Percentiles rank a stretch among this genome's conserved stretches.
Evolutionary conservation across 2,888 invertebrate genomes (phyloP).

Genomic region (Andrena hattorfiana): DNA sequence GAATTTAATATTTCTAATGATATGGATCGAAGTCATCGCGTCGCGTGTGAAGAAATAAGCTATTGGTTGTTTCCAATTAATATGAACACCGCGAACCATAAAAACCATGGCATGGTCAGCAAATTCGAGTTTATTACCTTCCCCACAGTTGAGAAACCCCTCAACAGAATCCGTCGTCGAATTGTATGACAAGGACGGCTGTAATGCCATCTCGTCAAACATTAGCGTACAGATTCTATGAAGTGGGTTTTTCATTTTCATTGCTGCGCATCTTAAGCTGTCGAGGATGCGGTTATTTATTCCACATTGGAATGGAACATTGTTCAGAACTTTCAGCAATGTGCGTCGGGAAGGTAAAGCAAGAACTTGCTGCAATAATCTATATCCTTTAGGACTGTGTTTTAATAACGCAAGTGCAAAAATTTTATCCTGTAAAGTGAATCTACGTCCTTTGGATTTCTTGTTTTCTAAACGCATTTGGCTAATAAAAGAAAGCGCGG

Average conservation of each 20-base stretch:
- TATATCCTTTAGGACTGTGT: neutral
- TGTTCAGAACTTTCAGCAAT: neutral
- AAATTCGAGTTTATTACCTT: neutral
- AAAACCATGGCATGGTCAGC: neutral
- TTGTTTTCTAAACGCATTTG: neutral
- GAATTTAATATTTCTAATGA: neutral
- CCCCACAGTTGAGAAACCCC: neutral
- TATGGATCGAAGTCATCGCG: neutral
- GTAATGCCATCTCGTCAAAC: neutral
- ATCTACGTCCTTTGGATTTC: slow-evolving; percentile 6
- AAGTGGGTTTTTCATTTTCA: neutral
- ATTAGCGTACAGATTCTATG: neutral
- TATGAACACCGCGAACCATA: neutral
- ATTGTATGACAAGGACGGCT: slow-evolving; percentile 1
- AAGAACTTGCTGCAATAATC: neutral
- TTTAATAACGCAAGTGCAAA: neutral
- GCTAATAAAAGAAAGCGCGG: neutral
- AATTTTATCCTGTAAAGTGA: slow-evolving; percentile 1
- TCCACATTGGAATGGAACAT: neutral
- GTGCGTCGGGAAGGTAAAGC: neutral
- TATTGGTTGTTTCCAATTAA: neutral
- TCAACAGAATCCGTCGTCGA: neutral
- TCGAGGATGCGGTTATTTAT: neutral
- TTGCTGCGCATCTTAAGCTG: neutral
- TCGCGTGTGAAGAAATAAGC: neutral